Percentiles rank a stretch among this genome's conserved stretches.
Evolutionary conservation across 1,140 invertebrate species (phyloP).

Genomic region (Wiebesia pumilae): DNA sequence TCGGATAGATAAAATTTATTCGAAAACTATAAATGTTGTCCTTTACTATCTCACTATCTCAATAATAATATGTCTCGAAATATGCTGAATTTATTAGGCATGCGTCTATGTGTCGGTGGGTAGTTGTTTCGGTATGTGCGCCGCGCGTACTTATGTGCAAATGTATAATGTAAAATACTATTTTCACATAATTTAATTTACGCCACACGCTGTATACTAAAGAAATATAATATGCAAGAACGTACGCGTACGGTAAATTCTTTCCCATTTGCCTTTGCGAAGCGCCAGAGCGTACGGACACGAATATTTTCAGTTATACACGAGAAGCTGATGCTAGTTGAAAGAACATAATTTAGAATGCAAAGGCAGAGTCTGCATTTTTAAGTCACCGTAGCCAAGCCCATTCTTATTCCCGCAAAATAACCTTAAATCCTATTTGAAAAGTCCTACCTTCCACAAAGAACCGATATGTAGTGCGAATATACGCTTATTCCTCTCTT

Average conservation of each 20-base stretch:
- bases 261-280: constrained; percentile 6
- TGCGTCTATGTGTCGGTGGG: no score
- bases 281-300: constrained; percentile 21
- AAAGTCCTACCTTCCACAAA: constrained; percentile 71
- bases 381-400: constrained; percentile 47
- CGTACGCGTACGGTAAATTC: constrained; percentile 7
- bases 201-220: background rate
- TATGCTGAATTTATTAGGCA: no score
- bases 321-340: background rate
- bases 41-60: no score
- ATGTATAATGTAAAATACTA: background rate
- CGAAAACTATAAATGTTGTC: no score
- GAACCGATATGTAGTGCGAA: constrained; percentile 69
- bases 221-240: constrained; percentile 25
- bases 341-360: constrained; percentile 56
- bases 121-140: no score
- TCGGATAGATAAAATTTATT: no score
- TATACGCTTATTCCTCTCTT: constrained; percentile 1
- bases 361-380: constrained; percentile 60
- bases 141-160: no score
- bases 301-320: constrained; percentile 29
- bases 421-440: constrained; percentile 73
- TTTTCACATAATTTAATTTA: constrained; percentile 5
- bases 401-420: constrained; percentile 71
- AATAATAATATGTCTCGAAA: no score